Percentiles rank a stretch among this genome's conserved stretches.
Conservation (phyloP, 2,797 vertebrate genomes). For the Melanotaenia parkinsoni region DNA sequence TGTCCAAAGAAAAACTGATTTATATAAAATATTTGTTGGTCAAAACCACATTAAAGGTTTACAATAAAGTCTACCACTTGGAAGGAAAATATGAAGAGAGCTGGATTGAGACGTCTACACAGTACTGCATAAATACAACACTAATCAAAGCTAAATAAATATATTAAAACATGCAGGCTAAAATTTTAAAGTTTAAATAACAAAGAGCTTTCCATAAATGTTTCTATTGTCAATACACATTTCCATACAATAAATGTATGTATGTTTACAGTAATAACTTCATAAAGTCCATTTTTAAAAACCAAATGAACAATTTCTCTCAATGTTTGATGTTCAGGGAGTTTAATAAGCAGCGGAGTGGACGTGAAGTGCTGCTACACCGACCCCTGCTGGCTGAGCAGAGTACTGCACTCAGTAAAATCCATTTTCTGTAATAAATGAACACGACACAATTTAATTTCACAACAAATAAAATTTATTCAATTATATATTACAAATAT, state of each 20-base stretch:
- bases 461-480: conserved; percentile 99
- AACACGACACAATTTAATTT: conserved; percentile 66
- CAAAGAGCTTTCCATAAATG: background rate
- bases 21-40: no score
- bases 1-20: background rate
- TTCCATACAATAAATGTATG: background rate
- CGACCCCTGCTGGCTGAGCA: conserved; percentile 58
- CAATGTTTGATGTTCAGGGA: background rate
- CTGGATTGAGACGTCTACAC: no score
- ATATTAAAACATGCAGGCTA: no score
- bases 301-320: no score
- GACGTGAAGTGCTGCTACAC: background rate
- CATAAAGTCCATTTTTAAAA: no score
- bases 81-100: no score
- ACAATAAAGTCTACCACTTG: no score
- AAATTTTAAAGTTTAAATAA: no score
- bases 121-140: no score
- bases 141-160: no score
- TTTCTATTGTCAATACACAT: background rate
- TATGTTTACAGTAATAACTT: background rate
- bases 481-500: conserved; percentile 99
- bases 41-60: no score
- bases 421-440: background rate
- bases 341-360: background rate
- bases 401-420: background rate